These are phyloP conservation scores for Anarrhichthys ocellatus DNA, from an alignment of 2,113 vertebrate genomes.

Conservation along the genomic window DNA sequence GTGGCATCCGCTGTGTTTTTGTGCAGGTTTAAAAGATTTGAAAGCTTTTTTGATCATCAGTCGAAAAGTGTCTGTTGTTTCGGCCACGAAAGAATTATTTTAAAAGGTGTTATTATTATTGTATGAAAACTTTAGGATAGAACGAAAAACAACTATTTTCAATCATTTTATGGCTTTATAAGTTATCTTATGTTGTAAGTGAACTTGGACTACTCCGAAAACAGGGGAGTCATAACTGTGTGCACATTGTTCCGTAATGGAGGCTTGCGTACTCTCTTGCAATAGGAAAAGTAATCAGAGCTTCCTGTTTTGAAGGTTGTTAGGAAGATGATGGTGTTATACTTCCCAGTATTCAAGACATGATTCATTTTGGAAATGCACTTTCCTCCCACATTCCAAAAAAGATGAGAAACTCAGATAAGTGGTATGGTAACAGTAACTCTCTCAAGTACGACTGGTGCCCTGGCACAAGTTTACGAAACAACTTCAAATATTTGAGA, in stretches of 20 bases:
- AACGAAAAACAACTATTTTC: background rate
- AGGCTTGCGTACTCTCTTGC: slow-evolving; percentile 24
- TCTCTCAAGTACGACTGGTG: background rate
- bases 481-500: background rate
- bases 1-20: slow-evolving; percentile 45
- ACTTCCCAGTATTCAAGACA: background rate
- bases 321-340: rapidly evolving
- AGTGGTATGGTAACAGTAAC: background rate
- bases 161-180: background rate
- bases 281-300: background rate
- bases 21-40: slow-evolving; percentile 29
- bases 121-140: background rate
- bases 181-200: background rate
- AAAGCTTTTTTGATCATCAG: slow-evolving; percentile 14
- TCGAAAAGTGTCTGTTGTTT: background rate
- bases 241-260: background rate
- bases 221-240: background rate
- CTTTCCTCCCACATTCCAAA: background rate
- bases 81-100: background rate
- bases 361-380: slow-evolving; percentile 29
- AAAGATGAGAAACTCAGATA: background rate
- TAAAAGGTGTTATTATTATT: background rate
- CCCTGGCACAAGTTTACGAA: background rate
- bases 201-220: background rate
- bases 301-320: slow-evolving; percentile 49